These are phyloP conservation scores for Graptemys geographica DNA, from an alignment of 2,797 vertebrate species.

Conservation along the genomic window DNA sequence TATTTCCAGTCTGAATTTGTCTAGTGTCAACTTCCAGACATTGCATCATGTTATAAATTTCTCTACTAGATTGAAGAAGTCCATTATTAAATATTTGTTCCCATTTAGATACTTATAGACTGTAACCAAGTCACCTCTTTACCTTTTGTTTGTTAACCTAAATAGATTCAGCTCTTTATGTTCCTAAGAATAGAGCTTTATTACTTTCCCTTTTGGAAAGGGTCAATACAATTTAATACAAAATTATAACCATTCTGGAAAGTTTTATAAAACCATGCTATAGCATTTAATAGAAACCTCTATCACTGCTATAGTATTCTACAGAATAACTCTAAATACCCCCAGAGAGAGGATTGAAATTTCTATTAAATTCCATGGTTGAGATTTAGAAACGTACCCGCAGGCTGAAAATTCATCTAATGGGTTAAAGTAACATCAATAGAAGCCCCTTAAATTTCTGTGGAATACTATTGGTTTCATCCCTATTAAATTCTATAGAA, in stretches of 20 bases:
- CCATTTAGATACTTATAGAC: neutral
- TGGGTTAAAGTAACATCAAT: neutral
- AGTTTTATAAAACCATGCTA: neutral
- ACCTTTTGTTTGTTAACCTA: neutral
- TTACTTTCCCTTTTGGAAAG: neutral
- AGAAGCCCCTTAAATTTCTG: neutral
- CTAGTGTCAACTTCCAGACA: neutral
- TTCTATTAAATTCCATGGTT: neutral
- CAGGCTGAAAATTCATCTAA: neutral
- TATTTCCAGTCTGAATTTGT: neutral
- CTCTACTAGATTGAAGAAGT: neutral
- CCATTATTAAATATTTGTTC: neutral
- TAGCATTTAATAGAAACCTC: neutral
- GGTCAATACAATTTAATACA: neutral
- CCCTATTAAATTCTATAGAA: neutral
- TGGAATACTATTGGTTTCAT: neutral
- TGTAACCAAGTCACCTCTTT: neutral
- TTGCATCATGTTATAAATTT: neutral
- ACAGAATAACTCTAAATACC: constrained; percentile 10
- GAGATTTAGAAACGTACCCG: neutral
- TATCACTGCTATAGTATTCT: neutral
- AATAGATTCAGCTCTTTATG: neutral
- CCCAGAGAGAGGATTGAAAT: neutral
- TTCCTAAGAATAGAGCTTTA: neutral
- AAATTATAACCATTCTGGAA: constrained; percentile 9